Base-by-base conservation (phyloP, 2,113 vertebrate genomes). In the Tilapia sparmanii region DNA sequence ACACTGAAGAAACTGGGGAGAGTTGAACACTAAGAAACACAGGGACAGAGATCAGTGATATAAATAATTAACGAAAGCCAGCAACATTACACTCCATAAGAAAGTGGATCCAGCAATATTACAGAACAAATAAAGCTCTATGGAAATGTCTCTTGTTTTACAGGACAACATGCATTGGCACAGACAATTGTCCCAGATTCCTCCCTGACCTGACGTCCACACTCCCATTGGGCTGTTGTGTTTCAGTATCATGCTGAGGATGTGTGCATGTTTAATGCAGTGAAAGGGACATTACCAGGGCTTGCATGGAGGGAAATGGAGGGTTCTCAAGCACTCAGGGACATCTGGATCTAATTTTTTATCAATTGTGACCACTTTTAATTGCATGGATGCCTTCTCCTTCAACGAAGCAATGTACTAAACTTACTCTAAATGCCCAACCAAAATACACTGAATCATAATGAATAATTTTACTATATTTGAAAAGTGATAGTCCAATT, bases 181-280 rank as follows among this genome's bases (percentile, higher is more conserved):
- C 53, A 47, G 55, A 24, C 2, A 4, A 13, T 63, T 84, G 15
- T 26, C 82, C 61, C 38, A 40, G 29, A 55, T 87, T 68, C 35
- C 83, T 85, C 59, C 52, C 15, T 91, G 89, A 88, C 83, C 83
- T 40, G 11, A 42, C 4, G 10, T 79, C 80, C 87, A 90, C 81
- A 86, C 88, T 95, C 93, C 92, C 94, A 61, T 16, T 82, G 91
- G 90, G 89, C 81, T 19, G 7, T 12, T 73, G 66, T 89, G 79
- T 85, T 87, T 61, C 26, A 12, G 90, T 86, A 86, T 63, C 13
- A 80, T 10, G 50, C 10, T 24, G 83, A 92, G 83, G 87, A 91
- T 57, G 42, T 61, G 86, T 81, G 85, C 92, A 94, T 91, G 84
- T 87, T 35, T 83, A 91, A 91, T 90, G 88, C 89, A 84, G 82